Evolutionary conservation across 2,888 invertebrate species (phyloP).

Genomic region (Rapana venosa): DNA sequence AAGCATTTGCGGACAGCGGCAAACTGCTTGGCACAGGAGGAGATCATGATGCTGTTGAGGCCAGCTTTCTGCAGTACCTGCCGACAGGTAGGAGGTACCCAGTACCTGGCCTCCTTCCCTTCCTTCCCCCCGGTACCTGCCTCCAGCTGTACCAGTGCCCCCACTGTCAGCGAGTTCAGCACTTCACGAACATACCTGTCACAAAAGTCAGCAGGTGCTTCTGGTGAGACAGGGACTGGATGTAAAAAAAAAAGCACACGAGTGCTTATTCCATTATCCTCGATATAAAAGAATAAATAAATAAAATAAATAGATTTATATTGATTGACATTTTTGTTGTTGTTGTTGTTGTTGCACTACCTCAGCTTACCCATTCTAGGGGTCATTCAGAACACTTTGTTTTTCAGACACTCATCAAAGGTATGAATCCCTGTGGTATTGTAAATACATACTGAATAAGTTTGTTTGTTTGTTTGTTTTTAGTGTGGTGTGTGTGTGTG

Average conservation of each 20-base stretch:
- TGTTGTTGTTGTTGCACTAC: neutral
- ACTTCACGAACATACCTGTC: conserved; percentile 47
- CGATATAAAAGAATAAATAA: too few relatives aligned
- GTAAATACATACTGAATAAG: too few relatives aligned
- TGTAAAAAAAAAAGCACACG: too few relatives aligned
- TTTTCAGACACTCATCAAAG: neutral
- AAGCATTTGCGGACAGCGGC: conserved; percentile 11
- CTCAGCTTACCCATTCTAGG: neutral
- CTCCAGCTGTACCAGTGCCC: conserved; percentile 39
- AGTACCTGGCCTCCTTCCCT: conserved; percentile 15
- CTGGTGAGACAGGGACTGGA: neutral
- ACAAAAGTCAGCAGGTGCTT: neutral
- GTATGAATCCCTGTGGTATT: neutral
- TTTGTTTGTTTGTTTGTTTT: neutral
- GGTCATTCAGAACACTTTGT: neutral
- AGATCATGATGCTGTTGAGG: neutral
- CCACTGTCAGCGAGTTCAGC: conserved; percentile 33
- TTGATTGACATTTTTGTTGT: neutral
- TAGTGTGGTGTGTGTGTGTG: neutral
- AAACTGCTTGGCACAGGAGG: neutral
- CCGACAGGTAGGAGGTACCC: neutral
- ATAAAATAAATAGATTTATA: too few relatives aligned
- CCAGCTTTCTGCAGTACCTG: neutral
- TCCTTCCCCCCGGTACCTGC: conserved; percentile 30
- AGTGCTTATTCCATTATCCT: too few relatives aligned